These are phyloP conservation scores for Leptinotarsa juncta DNA, from an alignment of 2,888 invertebrate genomes.

Conservation along the genomic window DNA sequence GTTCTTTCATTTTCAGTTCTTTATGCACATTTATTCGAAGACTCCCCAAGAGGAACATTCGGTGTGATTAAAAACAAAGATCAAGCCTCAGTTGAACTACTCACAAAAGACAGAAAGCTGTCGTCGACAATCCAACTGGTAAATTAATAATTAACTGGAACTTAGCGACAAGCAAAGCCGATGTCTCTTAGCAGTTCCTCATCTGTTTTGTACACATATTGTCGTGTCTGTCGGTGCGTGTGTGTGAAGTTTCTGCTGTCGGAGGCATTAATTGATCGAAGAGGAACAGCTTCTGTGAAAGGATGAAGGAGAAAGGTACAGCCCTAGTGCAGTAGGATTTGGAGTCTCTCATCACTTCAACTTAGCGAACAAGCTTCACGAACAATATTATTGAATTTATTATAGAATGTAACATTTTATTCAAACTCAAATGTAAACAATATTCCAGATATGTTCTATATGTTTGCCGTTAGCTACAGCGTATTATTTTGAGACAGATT, in stretches of 20 bases:
- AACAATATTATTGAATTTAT: too few relatives aligned
- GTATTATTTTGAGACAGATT: too few relatives aligned
- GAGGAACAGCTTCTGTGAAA: constrained; percentile 36
- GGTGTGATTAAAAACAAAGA: background rate
- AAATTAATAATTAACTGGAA: constrained; percentile 37
- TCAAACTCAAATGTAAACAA: too few relatives aligned
- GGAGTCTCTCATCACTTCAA: background rate
- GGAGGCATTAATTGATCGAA: constrained; percentile 42
- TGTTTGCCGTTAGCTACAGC: too few relatives aligned
- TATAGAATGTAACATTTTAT: too few relatives aligned
- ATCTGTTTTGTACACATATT: constrained; percentile 36
- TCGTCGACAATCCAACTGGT: constrained; percentile 19
- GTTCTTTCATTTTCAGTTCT: too few relatives aligned
- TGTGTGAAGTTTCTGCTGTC: constrained; percentile 37
- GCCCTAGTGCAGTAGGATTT: constrained; percentile 11
- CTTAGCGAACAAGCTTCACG: background rate
- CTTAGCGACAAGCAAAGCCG: constrained; percentile 32
- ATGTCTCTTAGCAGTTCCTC: constrained; percentile 39
- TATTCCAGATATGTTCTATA: too few relatives aligned
- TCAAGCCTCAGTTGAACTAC: background rate
- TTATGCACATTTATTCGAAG: too few relatives aligned
- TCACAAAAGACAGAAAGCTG: constrained; percentile 9
- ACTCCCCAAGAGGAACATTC: background rate
- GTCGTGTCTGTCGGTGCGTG: constrained; percentile 33
- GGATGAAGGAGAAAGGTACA: constrained; percentile 38